Conservation (phyloP, 2,113 vertebrate species). For the Halcyon malimbica region DNA sequence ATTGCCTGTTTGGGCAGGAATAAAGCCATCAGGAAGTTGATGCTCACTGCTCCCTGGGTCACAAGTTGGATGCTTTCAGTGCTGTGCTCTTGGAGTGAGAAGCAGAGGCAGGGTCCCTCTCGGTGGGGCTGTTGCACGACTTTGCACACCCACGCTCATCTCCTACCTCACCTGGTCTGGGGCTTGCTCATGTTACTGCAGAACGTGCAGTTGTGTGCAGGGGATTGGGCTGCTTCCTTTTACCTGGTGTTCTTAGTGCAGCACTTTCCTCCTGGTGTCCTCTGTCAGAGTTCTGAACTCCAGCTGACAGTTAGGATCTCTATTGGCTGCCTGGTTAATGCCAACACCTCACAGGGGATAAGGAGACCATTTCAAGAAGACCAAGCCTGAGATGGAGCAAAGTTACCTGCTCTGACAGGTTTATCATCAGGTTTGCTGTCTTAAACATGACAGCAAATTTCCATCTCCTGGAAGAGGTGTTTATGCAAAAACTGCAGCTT, state of each 20-base stretch:
- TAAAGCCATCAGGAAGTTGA: neutral
- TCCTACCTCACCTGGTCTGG: fast-evolving
- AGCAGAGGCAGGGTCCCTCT: neutral
- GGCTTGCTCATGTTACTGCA: neutral
- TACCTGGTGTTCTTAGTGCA: neutral
- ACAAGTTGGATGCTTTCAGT: neutral
- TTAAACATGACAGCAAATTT: neutral
- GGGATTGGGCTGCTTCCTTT: neutral
- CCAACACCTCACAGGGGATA: neutral
- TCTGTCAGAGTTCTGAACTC: neutral
- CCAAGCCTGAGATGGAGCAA: neutral
- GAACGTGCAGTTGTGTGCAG: neutral
- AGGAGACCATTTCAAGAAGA: neutral
- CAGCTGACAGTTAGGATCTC: neutral
- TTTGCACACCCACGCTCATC: neutral
- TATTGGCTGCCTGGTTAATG: neutral
- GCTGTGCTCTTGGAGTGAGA: neutral
- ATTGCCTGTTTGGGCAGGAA: neutral
- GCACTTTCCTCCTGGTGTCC: neutral
- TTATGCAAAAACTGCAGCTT: neutral
- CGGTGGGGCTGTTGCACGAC: fast-evolving
- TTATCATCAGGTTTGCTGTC: neutral
- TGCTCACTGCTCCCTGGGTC: neutral
- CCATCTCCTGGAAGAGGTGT: neutral
- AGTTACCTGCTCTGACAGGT: neutral